Evolutionary conservation across 2,113 vertebrate genomes (phyloP).

Genomic region (Alligator mississippiensis): DNA sequence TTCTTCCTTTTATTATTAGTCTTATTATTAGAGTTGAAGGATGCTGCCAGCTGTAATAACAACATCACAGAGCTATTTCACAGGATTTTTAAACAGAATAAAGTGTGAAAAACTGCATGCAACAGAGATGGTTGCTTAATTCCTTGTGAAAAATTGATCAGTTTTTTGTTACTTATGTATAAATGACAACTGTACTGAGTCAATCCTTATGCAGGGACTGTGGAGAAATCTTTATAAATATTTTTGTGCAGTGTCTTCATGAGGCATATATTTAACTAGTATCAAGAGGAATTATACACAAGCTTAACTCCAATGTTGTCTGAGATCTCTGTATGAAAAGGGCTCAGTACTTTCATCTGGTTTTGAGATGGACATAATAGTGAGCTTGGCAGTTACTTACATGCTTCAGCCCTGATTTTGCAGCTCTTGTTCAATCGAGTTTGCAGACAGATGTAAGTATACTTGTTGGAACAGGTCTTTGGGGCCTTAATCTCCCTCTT

Average conservation of each 20-base stretch:
- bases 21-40: neutral
- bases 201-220: neutral
- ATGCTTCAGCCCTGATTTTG: neutral
- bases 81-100: slow-evolving; percentile 7
- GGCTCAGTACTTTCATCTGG: neutral
- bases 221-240: neutral
- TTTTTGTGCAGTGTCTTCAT: neutral
- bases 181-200: neutral
- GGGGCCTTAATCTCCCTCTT: neutral
- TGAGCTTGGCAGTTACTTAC: neutral
- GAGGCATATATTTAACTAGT: neutral
- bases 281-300: neutral
- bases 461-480: neutral
- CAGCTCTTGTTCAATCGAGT: neutral
- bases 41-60: neutral
- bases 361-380: neutral
- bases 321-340: neutral
- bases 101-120: neutral
- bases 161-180: neutral
- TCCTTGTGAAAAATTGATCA: neutral
- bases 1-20: neutral
- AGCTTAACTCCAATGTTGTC: neutral
- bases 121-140: neutral
- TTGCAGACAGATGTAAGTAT: neutral
- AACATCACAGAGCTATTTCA: neutral